Evolutionary conservation across 2,888 invertebrate species (phyloP), one percentile per base, ranked within the genome.

Genomic region (Diachrysia chrysitis): DNA sequence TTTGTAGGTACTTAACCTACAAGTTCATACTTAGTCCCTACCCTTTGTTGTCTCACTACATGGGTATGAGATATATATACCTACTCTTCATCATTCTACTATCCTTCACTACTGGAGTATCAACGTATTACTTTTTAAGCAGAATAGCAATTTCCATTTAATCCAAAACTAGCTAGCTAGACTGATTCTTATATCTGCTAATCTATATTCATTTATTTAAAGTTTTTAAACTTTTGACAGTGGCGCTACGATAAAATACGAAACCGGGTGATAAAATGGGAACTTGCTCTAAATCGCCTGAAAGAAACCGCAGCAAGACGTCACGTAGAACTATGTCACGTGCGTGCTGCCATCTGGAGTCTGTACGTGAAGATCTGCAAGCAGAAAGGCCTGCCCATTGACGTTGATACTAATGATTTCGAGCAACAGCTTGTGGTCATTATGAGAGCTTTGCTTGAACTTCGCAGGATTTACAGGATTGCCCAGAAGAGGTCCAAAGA

Each of bases 341-440:
- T 97, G 12, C 91, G 94, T 42, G 87, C 95, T 0, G 96, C 96
- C 35, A 95, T 96, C 55, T 96, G 96, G 96, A 96, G 96, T 71
- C 90, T 97, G 16, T 97, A 97, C 89, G 92, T 95, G 59, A 96
- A 96, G 88, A 96, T 97, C 76, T 96, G 96, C 87, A 93, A 92
- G 75, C 95, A 96, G 71, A 96, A 96, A 84, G 95, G 76, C 64
- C 19, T 29, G 25, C 29, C 86, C 1, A 69, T 93, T 0, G 93
- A 94, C 71, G 90, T 96, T 2, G 87, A 89, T n/a, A 87, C 88
- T 10, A 81, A 90, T 0, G 96, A 97, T 83, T 93, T 96, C 48
- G 96, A 97, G 81, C 95, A 96, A 69, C 97, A 97, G 83, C 89
- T 97, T 57, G 93, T 96, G 51, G 96, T 96, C 55, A 96, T 97